phyloP scores from a whole-genome alignment of 1,140 invertebrate species.

The Orchestia grillus region DNA sequence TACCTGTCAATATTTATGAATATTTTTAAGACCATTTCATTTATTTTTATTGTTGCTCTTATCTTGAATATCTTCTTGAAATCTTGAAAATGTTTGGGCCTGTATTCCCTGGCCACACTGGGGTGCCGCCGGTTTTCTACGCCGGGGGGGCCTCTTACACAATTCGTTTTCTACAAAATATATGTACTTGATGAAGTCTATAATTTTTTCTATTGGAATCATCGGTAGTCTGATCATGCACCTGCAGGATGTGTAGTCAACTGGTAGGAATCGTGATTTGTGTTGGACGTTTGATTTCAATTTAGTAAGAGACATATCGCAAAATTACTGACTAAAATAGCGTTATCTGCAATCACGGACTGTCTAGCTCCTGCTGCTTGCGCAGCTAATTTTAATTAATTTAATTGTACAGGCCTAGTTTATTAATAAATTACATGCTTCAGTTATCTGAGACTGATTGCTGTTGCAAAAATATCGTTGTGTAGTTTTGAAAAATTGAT shows the following conservation, averaged over 20 bases:
- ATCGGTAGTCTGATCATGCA: background rate
- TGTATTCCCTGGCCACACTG: too few species aligned
- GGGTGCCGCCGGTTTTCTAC: too few species aligned
- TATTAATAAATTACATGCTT: background rate
- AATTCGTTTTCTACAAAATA: background rate
- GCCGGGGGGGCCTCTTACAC: too few species aligned
- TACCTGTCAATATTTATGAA: background rate
- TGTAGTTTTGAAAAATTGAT: background rate
- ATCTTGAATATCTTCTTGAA: too few species aligned
- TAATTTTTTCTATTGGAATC: background rate
- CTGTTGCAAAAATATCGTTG: background rate
- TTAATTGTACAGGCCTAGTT: background rate
- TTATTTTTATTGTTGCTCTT: background rate
- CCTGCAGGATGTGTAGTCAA: background rate
- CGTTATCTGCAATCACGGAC: background rate
- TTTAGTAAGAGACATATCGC: background rate
- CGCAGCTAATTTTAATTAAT: background rate
- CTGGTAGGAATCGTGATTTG: background rate
- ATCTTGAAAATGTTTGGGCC: too few species aligned
- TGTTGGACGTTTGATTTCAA: background rate
- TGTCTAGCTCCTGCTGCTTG: background rate
- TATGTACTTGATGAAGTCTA: background rate
- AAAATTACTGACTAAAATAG: background rate
- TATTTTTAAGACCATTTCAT: background rate
- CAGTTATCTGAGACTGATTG: background rate